Evolutionary conservation across 2,797 vertebrate species (phyloP), one percentile per base, ranked within the genome.

Genomic region (Neomorphus geoffroyi): DNA sequence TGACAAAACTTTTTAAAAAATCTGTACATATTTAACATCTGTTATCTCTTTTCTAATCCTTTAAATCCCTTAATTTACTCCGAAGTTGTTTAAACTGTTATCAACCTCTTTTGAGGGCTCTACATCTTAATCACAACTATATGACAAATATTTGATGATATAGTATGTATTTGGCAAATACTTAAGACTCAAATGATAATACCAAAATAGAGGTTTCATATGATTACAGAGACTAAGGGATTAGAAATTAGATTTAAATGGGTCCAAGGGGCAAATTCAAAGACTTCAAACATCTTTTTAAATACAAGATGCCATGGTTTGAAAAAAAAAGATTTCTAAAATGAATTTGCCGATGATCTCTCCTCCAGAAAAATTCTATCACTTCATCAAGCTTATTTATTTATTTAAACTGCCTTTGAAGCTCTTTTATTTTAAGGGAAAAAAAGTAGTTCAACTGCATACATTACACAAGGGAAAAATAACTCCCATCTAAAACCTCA

Each of bases 191-290:
- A 92, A 96, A 92, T 77, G 93, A 94, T 88, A 97, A 97, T 93
- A 88, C 80, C 39, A 85, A 97, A 97, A 86, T 90, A 95, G 92
- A 95, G 84, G 91, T 94, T 97, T 96, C 93, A 37, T 96, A 94
- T 71, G 90, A 94, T 96, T 96, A 96, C 94, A 94, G 94, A 91
- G 69, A 94, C 84, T 83, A 88, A 93, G 69, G 96, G 94, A 96
- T 97, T 97, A 96, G 84, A 96, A 97, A 97, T 81, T 88, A 97
- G 96, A 97, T 97, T 94, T 90, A 96, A 97, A 92, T 86, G 92
- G 91, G 90, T 92, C 96, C 96, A 96, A 96, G 80, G 90, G 95
- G 93, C 94, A 96, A 96, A 97, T 96, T 96, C 54, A 93, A 94
- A 95, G 48, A 95, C 97, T 97, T 97, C 94, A 98, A 97, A 97